Percentiles rank a stretch among this genome's conserved stretches.
Conservation (phyloP, 1,140 invertebrate genomes). For the Euglossa dilemma region DNA sequence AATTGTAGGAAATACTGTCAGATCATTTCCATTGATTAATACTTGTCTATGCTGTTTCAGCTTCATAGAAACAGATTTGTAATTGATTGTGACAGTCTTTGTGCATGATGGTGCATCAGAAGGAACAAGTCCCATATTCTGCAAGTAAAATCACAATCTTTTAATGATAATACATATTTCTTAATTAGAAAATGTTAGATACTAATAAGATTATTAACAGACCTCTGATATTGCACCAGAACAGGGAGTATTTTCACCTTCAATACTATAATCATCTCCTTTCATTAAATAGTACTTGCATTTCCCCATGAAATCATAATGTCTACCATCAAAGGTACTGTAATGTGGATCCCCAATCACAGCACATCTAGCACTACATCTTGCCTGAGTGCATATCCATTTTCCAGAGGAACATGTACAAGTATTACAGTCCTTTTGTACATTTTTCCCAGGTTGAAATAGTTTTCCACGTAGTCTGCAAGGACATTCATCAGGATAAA, state of each 20-base stretch:
- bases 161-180: neutral
- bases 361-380: constrained; percentile 89
- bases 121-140: constrained; percentile 86
- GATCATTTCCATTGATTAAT: constrained; percentile 87
- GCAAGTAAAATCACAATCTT: constrained; percentile 35
- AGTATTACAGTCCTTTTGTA: constrained; percentile 92
- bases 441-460: constrained; percentile 88
- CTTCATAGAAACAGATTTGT: constrained; percentile 83
- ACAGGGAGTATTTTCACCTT: constrained; percentile 92
- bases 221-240: constrained; percentile 89
- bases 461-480: constrained; percentile 89
- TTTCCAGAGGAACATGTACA: constrained; percentile 89
- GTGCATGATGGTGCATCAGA: constrained; percentile 89
- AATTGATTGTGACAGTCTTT: constrained; percentile 87
- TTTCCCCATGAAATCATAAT: constrained; percentile 94
- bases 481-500: constrained; percentile 88
- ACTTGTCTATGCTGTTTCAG: constrained; percentile 89
- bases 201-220: constrained; percentile 22
- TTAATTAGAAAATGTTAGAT: neutral
- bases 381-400: constrained; percentile 90
- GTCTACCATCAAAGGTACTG: constrained; percentile 92
- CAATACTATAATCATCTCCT: constrained; percentile 86
- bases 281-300: constrained; percentile 93
- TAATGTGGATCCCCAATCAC: constrained; percentile 95
- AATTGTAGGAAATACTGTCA: constrained; percentile 86